Evolutionary conservation across 64 coral and sea anemone genomes (phyloP), one percentile per base, ranked within the genome.

Genomic region (Pocillopora verrucosa): DNA sequence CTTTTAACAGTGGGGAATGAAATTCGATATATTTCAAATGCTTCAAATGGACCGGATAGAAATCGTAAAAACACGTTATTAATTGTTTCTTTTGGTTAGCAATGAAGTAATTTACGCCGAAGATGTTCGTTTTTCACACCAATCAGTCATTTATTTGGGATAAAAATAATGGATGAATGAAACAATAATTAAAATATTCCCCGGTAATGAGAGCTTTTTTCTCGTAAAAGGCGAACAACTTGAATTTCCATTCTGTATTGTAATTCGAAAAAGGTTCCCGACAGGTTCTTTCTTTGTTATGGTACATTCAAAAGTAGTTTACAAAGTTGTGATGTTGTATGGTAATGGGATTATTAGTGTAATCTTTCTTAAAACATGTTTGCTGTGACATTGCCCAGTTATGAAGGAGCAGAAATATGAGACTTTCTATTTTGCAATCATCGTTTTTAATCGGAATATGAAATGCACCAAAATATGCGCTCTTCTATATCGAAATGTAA

Each of bases 11-110:
- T 16, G 61, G 30, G 7, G 80, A 22, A 37, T 69, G 63, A 67
- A 56, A 84, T 84, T 70, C 37, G 63, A 84, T 69, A 70, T 84
- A 72, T 26, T 57, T 84, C 69, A 38, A 64, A 65, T 38, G 16
- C 25, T 16, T 0, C 12, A 15, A 36, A 69, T 69, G 65, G 24
- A 69, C 65, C 65, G 24, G 17, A 69, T 19, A 69, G 24, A 69
- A 67, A 69, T 69, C 65, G 19, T 69, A 69, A 69, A n/a, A 69
- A 69, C 65, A 69, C 22, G 1, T n/a, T 65, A 15, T 67, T 60
- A 59, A 67, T 68, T 41, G 62, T 83, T 19, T 61, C 13, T 16
- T 76, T 15, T 13, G 20, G 51, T 76, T 76, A 16, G 35, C 7
- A 13, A 36, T 76, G 19, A 56, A 19, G 2, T 69, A 10, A n/a